These are phyloP conservation scores for Alentia gelatinosa DNA, from an alignment of 2,888 invertebrate species.

Conservation along the genomic window DNA sequence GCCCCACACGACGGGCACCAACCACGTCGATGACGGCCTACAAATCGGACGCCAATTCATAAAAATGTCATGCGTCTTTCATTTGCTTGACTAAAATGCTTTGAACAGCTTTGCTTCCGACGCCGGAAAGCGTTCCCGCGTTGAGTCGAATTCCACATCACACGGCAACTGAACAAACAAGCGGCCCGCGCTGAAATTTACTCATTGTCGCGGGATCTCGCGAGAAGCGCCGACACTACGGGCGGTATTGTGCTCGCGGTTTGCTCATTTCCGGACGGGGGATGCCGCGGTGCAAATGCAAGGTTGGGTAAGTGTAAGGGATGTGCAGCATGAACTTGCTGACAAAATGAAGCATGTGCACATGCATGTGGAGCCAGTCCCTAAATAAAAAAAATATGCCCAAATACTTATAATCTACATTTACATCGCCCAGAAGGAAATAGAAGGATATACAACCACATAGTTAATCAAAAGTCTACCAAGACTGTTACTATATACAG, in stretches of 20 bases:
- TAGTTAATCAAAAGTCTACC: no score
- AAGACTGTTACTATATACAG: no score
- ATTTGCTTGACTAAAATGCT: slow-evolving; percentile 40
- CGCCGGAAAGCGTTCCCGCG: slow-evolving; percentile 11
- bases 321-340: neutral
- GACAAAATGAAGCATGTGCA: no score
- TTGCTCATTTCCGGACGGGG: neutral
- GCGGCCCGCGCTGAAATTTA: slow-evolving; percentile 11
- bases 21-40: neutral
- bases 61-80: slow-evolving; percentile 45
- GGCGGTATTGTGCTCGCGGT: neutral
- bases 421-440: no score
- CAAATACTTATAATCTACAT: no score
- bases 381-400: no score
- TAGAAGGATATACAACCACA: no score
- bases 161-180: slow-evolving; percentile 30
- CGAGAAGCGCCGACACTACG: slow-evolving; percentile 29
- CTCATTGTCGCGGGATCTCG: slow-evolving; percentile 38
- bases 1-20: neutral
- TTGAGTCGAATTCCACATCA: slow-evolving; percentile 45
- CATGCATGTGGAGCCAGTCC: no score
- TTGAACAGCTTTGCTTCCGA: slow-evolving; percentile 41
- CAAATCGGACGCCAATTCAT: slow-evolving; percentile 29
- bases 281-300: neutral
- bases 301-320: neutral